phyloP scores from a whole-genome alignment of 2,797 vertebrate species.

The Pipistrellus kuhlii region DNA sequence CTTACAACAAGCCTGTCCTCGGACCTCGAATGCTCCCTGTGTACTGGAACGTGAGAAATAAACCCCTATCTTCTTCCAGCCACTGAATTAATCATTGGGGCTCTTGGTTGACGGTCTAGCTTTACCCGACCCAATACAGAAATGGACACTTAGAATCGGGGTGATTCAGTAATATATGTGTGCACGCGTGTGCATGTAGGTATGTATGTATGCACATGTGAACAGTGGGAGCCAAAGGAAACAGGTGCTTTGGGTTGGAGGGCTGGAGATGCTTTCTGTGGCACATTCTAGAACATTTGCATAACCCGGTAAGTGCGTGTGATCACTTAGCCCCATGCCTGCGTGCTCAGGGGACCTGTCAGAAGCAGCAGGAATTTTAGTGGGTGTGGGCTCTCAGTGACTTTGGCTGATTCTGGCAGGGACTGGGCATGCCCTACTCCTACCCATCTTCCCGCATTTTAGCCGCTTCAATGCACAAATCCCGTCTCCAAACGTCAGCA shows the following conservation, averaged over 20 bases:
- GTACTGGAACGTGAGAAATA: background rate
- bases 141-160: background rate
- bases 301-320: background rate
- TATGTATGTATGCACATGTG: background rate
- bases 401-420: background rate
- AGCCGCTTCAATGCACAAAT: background rate
- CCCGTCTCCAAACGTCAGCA: background rate
- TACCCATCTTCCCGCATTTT: background rate
- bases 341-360: background rate
- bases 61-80: background rate
- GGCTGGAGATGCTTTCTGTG: background rate
- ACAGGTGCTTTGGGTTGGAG: background rate
- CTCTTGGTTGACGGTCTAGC: background rate
- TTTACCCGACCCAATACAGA: background rate
- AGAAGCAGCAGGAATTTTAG: background rate
- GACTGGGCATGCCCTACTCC: too few species aligned
- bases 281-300: background rate
- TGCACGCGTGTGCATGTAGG: background rate
- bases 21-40: background rate
- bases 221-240: background rate
- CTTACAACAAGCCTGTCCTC: background rate
- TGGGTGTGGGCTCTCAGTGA: background rate
- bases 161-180: background rate
- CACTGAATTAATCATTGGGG: constrained; percentile 14
- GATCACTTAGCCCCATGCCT: background rate